Base-by-base conservation (phyloP, 1,140 invertebrate genomes). In the Venturia canescens region DNA sequence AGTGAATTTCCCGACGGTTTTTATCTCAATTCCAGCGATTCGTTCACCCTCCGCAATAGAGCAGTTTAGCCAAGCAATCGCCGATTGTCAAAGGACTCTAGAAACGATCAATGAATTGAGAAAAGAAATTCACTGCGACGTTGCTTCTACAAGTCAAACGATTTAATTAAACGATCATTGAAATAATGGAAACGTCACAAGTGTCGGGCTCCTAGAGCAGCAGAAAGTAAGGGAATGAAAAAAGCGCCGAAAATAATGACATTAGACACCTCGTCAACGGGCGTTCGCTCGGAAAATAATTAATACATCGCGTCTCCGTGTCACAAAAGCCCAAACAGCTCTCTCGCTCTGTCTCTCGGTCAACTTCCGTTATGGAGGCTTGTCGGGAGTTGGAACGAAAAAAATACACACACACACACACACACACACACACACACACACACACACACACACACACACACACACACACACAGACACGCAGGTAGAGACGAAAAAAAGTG, bases 191-290 rank as follows among this genome's bases (percentile, higher is more conserved):
- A 34, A 34, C 7, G 31, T 34, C 31, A 34, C 31, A 34, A 34
- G 3, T 34, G 31, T 34, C 3, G 7, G 31, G 31, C 31, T 34
- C 31, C n/a, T n/a, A n/a, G 31, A 34, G 31, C 3, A 34, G 31
- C n/a, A n/a, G 31, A 34, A 34, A 34, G 31, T 3, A 34, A 34
- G 31, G 31, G 7, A 34, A 7, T 3, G 11, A 53, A 53, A 53
- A 53, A 53, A 53, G 15, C 15, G 13, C 11, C 11, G 3, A 53
- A 53, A 53, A 53, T 53, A 53, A 53, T 53, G 50, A 53, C 50
- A 53, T n/a, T 53, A n/a, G 50, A 53, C 50, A 53, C 15, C 50
- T 53, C 50, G 50, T 53, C 50, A 53, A n/a, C 50, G 50, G n/a
- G n/a, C 50, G 50, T 53, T 53, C 50, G n/a, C 15, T 53, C 50